Percentiles rank a stretch among this genome's conserved stretches.
phyloP scores from a whole-genome alignment of 2,113 vertebrate species.

The Galeopterus variegatus region DNA sequence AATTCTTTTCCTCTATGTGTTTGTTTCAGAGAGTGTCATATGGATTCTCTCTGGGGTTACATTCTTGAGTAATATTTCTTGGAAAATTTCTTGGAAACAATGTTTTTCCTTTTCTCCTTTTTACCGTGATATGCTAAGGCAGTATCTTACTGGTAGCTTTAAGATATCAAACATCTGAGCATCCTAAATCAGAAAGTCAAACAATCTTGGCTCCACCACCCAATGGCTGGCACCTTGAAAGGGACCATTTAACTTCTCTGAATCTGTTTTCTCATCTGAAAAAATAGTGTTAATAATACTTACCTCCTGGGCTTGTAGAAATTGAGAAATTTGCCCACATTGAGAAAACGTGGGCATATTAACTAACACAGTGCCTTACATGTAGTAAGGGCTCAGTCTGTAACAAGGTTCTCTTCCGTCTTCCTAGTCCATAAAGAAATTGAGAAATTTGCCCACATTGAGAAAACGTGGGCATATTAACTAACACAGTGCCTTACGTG shows the following conservation, averaged over 20 bases:
- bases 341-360: not conserved
- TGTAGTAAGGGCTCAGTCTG: not conserved
- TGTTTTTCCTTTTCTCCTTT: not conserved
- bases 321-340: not conserved
- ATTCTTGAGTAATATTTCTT: conserved; percentile 34
- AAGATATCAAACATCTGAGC: not conserved
- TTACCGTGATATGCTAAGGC: not conserved
- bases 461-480: not conserved
- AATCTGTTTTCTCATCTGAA: conserved; percentile 30
- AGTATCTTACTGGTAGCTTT: not conserved
- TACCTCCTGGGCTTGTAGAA: not conserved
- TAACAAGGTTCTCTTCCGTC: not conserved
- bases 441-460: not conserved
- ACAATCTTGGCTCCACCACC: not conserved
- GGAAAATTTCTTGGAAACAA: not conserved
- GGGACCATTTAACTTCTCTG: conserved; percentile 64
- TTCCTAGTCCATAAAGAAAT: too few relatives aligned
- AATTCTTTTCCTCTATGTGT: not conserved
- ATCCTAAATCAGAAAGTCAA: conserved; percentile 23
- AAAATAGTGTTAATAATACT: conserved; percentile 13
- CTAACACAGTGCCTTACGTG: not conserved
- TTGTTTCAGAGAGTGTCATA: not conserved
- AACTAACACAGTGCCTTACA: not conserved
- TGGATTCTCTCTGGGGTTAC: not conserved
- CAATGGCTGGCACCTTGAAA: not conserved